Evolutionary conservation across 2,113 vertebrate genomes (phyloP).

Genomic region (Hemichromis elongatus): DNA sequence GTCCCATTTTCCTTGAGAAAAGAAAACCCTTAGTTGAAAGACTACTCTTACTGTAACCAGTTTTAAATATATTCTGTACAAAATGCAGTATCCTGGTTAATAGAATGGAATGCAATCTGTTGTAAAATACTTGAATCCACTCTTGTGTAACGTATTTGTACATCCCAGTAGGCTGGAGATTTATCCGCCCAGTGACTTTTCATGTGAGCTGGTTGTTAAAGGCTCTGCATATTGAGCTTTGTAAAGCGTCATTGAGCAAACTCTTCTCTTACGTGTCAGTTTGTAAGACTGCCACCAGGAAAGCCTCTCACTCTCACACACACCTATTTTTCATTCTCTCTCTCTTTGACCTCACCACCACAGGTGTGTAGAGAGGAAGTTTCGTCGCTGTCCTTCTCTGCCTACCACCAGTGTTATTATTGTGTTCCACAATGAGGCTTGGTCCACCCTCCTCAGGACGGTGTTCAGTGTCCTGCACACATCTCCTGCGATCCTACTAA

Average conservation of each 20-base stretch:
- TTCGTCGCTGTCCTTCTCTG: constrained; percentile 83
- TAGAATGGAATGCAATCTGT: not conserved
- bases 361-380: constrained; percentile 89
- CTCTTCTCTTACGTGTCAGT: not conserved
- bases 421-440: constrained; percentile 91
- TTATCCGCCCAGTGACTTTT: not conserved
- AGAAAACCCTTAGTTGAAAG: not conserved
- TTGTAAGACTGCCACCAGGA: not conserved
- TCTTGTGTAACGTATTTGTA: not conserved
- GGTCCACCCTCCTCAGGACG: constrained; percentile 86
- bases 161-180: not conserved
- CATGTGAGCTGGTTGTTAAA: not conserved
- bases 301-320: not conserved
- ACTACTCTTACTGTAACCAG: not conserved
- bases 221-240: not conserved
- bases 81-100: not conserved
- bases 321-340: not conserved
- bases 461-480: constrained; percentile 91
- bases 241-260: not conserved
- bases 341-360: not conserved
- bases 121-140: not conserved
- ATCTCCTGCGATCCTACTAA: constrained; percentile 82
- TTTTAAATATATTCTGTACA: not conserved
- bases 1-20: not conserved
- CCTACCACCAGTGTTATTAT: constrained; percentile 89